Conservation (phyloP, 2,113 vertebrate genomes). For the Paradoxurus hermaphroditus region DNA sequence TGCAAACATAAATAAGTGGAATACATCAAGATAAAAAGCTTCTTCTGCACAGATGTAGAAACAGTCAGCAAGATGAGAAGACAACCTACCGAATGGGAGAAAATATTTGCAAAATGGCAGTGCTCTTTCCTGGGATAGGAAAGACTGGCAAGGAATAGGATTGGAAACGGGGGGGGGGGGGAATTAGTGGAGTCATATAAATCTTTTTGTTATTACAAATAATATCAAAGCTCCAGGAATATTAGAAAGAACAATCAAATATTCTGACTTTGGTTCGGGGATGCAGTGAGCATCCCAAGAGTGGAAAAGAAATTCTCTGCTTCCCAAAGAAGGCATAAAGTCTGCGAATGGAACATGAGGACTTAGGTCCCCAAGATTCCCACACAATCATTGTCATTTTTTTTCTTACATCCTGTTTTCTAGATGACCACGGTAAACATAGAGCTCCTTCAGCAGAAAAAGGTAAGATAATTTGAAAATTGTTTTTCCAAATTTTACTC, state of each 20-base stretch:
- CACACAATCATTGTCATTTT: not conserved
- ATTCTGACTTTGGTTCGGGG: not conserved
- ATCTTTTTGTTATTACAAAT: not conserved
- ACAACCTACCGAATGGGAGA: not conserved
- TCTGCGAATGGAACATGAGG: rapidly evolving
- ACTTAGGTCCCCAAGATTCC: not conserved
- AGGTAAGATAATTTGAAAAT: not conserved
- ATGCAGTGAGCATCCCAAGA: not conserved
- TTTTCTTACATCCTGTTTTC: not conserved
- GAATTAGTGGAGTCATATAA: not conserved
- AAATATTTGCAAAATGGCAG: not conserved
- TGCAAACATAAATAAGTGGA: not conserved
- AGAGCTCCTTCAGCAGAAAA: not conserved
- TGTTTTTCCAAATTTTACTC: not conserved
- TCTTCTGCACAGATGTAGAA: not conserved
- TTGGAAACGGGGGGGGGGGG: not conserved
- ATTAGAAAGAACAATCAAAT: not conserved
- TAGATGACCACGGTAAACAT: not conserved
- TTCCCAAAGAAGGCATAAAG: not conserved
- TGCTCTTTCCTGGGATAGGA: not conserved
- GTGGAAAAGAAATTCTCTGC: not conserved
- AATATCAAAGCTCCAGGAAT: not conserved
- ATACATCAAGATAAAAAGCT: not conserved
- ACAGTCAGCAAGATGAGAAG: not conserved
- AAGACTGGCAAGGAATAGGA: not conserved